Percentiles rank a stretch among this genome's conserved stretches.
These are phyloP conservation scores for Channa maculata DNA, from an alignment of 2,113 vertebrate species.

Conservation along the genomic window DNA sequence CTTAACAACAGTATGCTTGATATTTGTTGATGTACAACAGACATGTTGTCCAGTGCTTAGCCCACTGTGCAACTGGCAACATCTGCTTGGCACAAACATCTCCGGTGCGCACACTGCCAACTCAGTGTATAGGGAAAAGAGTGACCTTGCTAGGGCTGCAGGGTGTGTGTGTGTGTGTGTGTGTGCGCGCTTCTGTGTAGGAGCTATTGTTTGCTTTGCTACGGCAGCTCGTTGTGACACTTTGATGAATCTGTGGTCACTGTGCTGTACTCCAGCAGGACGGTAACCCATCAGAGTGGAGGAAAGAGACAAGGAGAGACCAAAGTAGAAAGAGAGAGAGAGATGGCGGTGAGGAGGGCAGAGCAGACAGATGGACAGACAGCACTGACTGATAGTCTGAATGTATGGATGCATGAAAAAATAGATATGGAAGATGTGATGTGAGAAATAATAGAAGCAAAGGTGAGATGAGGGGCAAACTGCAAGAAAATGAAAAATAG, in stretches of 20 bases:
- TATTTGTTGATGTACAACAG: conserved; percentile 51
- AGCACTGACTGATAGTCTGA: conserved; percentile 22
- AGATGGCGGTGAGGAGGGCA: conserved; percentile 11
- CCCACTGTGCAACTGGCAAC: conserved; percentile 50
- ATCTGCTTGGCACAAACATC: conserved; percentile 45
- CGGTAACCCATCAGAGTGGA: conserved; percentile 66
- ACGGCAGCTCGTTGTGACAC: conserved; percentile 71
- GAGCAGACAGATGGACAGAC: conserved; percentile 5
- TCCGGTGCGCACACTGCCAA: conserved; percentile 43
- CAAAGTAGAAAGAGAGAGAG: conserved; percentile 23
- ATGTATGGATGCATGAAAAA: conserved; percentile 25
- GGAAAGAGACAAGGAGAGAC: conserved; percentile 46
- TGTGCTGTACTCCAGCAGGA: conserved; percentile 60
- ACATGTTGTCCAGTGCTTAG: conserved; percentile 46
- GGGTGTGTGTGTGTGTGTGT: conserved; percentile 49
- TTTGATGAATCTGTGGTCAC: conserved; percentile 81
- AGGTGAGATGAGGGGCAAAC: conserved; percentile 38
- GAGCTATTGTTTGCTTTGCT: conserved; percentile 74
- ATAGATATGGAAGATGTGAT: conserved; percentile 36
- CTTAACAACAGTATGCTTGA: conserved; percentile 22
- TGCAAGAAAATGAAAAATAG: conserved; percentile 7
- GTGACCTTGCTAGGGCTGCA: conserved; percentile 74
- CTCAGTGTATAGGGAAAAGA: conserved; percentile 54
- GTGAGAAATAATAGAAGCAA: conserved; percentile 28
- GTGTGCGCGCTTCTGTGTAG: conserved; percentile 45